phyloP scores from a whole-genome alignment of 2,888 invertebrate genomes.

The Omphaloscelis lunosa region DNA sequence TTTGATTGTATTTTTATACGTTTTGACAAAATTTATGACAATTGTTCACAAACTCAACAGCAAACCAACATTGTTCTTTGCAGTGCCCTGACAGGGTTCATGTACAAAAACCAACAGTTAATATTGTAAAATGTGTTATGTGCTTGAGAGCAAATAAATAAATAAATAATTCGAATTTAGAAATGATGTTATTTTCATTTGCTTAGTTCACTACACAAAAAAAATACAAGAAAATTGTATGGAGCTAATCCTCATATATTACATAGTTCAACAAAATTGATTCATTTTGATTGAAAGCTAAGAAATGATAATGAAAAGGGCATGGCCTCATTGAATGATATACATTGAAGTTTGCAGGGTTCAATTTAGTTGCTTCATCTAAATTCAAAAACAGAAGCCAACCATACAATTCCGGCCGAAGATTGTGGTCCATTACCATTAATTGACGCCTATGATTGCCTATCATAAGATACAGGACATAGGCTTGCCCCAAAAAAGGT shows the following conservation, averaged over 20 bases:
- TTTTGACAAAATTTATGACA: no score
- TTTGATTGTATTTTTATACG: no score
- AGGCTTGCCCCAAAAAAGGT: slow-evolving; percentile 39
- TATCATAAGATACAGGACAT: slow-evolving; percentile 15
- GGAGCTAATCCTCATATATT: background rate
- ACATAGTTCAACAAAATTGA: background rate
- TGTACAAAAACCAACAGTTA: no score
- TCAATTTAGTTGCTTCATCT: slow-evolving; percentile 15
- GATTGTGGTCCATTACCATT: slow-evolving; percentile 27
- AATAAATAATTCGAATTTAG: no score
- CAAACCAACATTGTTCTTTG: no score
- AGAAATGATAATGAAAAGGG: background rate
- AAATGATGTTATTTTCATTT: no score
- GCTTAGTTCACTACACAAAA: background rate
- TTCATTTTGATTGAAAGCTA: background rate
- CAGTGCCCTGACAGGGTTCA: no score
- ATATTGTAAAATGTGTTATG: no score
- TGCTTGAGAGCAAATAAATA: no score
- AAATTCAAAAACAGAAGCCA: background rate
- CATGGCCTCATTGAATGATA: background rate
- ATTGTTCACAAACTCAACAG: no score
- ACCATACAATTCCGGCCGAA: slow-evolving; percentile 2
- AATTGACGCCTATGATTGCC: slow-evolving; percentile 22
- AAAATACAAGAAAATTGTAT: no score
- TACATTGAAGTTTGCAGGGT: background rate